Percentiles rank a stretch among this genome's conserved stretches.
These are phyloP conservation scores for Acrocyrtus sp. DNA, from an alignment of 2,888 invertebrate genomes.

Conservation along the genomic window DNA sequence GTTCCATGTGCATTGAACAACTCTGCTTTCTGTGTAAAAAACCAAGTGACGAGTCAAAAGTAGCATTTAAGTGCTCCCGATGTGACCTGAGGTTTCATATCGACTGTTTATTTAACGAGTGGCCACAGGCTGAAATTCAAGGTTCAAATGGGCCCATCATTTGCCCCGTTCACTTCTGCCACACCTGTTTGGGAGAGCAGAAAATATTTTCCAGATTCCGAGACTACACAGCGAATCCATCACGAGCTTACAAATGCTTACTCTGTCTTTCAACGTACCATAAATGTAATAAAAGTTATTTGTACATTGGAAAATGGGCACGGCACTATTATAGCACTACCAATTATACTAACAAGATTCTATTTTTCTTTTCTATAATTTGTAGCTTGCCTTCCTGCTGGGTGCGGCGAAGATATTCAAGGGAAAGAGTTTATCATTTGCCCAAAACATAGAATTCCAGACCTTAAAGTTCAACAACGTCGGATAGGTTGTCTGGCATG, in stretches of 20 bases:
- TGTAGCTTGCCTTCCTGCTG: constrained; percentile 58
- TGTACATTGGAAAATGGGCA: too few species aligned
- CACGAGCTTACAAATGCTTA: constrained; percentile 42
- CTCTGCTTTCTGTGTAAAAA: constrained; percentile 54
- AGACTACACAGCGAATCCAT: constrained; percentile 34
- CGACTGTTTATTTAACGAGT: constrained; percentile 46
- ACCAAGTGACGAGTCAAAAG: neutral
- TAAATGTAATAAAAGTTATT: too few species aligned
- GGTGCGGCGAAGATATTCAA: constrained; percentile 45
- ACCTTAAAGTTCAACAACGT: constrained; percentile 38
- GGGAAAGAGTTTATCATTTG: constrained; percentile 53
- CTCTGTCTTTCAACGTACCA: constrained; percentile 57
- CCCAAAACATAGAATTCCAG: constrained; percentile 50
- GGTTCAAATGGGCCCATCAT: constrained; percentile 54
- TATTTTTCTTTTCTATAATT: neutral
- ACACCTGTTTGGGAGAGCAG: constrained; percentile 60
- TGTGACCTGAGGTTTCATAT: constrained; percentile 58
- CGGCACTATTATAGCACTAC: too few species aligned
- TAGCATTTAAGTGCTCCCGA: constrained; percentile 50
- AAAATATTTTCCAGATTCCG: constrained; percentile 43
- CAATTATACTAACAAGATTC: too few species aligned
- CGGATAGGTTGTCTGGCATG: constrained; percentile 58
- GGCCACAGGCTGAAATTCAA: constrained; percentile 59
- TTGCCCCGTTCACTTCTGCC: constrained; percentile 60
- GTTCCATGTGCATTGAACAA: constrained; percentile 46